Evolutionary conservation across 2,797 vertebrate species (phyloP).

Genomic region (Pelodytes ibericus): DNA sequence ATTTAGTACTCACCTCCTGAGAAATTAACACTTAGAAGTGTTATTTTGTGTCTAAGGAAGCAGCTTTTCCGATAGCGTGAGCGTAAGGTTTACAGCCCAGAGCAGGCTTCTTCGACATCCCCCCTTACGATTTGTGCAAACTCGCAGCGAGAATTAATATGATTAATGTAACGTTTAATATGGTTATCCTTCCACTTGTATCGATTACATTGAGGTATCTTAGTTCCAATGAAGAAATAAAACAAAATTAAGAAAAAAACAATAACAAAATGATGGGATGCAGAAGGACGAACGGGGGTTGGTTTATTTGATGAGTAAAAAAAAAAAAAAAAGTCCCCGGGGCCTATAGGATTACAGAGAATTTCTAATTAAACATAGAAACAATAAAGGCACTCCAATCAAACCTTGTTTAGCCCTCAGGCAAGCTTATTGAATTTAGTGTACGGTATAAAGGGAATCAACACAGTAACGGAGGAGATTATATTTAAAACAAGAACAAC

Average conservation of each 20-base stretch:
- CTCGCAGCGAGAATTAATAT: background rate
- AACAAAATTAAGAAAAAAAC: background rate
- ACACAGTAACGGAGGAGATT: no score
- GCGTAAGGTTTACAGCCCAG: background rate
- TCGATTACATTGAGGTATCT: background rate
- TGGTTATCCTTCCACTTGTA: background rate
- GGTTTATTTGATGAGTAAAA: background rate
- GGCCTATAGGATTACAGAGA: background rate
- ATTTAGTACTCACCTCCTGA: background rate
- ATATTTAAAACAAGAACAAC: no score
- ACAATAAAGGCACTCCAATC: background rate
- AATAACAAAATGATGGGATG: background rate
- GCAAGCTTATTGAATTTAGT: constrained; percentile 5
- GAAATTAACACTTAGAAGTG: background rate
- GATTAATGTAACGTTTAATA: background rate
- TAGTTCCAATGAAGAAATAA: background rate
- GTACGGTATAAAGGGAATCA: no score
- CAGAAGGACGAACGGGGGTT: background rate
- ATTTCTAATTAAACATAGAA: constrained; percentile 15
- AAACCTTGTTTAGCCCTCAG: constrained; percentile 8
- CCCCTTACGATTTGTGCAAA: background rate
- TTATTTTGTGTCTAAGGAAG: background rate
- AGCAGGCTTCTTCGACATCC: background rate
- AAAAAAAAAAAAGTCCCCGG: no score
- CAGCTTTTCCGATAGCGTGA: background rate